Percentiles rank a stretch among this genome's conserved stretches.
Evolutionary conservation across 2,888 invertebrate genomes (phyloP).

Genomic region (Operophtera brumata): DNA sequence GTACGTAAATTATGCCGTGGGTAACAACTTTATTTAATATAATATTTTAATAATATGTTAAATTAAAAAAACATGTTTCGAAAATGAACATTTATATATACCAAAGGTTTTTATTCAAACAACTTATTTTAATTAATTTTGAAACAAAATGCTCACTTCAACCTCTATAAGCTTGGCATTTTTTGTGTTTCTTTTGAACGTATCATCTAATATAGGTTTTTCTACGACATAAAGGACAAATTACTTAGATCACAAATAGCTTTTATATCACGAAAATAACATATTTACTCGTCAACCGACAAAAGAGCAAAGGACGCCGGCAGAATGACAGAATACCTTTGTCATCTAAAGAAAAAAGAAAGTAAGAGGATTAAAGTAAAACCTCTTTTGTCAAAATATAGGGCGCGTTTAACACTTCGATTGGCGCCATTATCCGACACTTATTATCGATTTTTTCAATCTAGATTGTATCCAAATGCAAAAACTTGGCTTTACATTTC

Average conservation of each 20-base stretch:
- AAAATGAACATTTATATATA: too few species aligned
- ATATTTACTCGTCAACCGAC: conserved; percentile 22
- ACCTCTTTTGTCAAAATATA: conserved; percentile 65
- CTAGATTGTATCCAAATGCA: conserved; percentile 19
- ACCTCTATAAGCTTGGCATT: too few species aligned
- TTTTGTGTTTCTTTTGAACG: too few species aligned
- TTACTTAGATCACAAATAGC: conserved; percentile 5
- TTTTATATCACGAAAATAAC: conserved; percentile 18
- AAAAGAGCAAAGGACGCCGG: conserved; percentile 39
- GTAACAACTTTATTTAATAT: too few species aligned
- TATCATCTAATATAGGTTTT: neutral
- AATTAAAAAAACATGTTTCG: too few species aligned
- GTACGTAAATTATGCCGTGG: too few species aligned
- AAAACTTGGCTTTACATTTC: neutral
- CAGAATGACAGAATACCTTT: conserved; percentile 40
- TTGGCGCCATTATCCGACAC: conserved; percentile 56
- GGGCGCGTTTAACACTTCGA: conserved; percentile 61
- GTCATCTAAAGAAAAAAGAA: conserved; percentile 36
- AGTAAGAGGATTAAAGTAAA: conserved; percentile 55
- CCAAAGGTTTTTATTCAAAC: too few species aligned
- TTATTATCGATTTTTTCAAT: conserved; percentile 26
- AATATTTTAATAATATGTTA: too few species aligned
- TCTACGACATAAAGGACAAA: neutral
- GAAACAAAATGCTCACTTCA: too few species aligned
- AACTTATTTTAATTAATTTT: too few species aligned